Evolutionary conservation across 2,113 vertebrate genomes (phyloP), one percentile per base, ranked within the genome.

Genomic region (Phocoena sinus): DNA sequence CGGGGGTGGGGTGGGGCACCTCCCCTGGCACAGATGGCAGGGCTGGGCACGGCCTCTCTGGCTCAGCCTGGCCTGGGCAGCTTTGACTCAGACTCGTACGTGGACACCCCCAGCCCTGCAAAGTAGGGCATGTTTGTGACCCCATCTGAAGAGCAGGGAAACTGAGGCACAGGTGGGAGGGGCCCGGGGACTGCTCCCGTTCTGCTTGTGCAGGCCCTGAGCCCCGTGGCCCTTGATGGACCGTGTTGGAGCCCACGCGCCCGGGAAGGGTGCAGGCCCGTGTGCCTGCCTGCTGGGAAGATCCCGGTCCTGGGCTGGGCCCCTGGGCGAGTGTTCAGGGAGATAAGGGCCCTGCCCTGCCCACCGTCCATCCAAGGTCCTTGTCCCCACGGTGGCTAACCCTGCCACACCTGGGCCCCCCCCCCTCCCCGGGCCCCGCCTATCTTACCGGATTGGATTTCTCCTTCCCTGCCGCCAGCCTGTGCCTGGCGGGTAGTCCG

Each of bases 291-390:
- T 20, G 9, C 2, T 12, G 6, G 38, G 12, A 31, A 79, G 76
- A 79, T 28, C 62, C 4, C 1, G 12, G 76, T 23, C 23, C 53
- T 2, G 31, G 47, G 74, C 74, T 1, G 60, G 20, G 20, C 67
- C 58, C 47, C 63, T 50, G 41, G 68, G 68, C 5, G 15, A 28
- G 71, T 94, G 97, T 68, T 70, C 3, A 0, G 7, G 20, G 38
- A 87, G 97, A 97, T 95, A 97, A 94, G 93, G 56, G 53, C 74
- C 44, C 31, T 14, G 0, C 96, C 97, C 94, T 33, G 5, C 68
- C 60, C 10, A 0, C 92, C 63, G 38, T 4, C 26, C 36, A 36
- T 76, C 56, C 80, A 74, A 8, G 50, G 58, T 84, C 76, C 41
- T n/a, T 15, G 77, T 13, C 13, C 56, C 33, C 17, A 1, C 0